These are phyloP conservation scores for Anastatus disparis DNA, from an alignment of 1,140 invertebrate genomes.

Conservation along the genomic window DNA sequence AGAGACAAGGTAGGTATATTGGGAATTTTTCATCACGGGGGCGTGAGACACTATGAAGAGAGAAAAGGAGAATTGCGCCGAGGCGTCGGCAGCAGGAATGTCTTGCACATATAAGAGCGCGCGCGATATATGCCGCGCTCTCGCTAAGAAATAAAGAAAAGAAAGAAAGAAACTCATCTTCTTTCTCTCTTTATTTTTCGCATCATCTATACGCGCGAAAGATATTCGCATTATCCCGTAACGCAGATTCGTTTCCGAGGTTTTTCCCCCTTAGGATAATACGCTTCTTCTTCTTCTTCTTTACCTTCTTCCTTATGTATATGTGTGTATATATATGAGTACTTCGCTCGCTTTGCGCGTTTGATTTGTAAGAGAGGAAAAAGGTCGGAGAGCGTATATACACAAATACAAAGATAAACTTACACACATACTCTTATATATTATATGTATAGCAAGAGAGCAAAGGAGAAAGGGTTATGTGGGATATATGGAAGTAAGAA, in stretches of 20 bases:
- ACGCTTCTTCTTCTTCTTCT: slow-evolving; percentile 21
- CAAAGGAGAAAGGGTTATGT: neutral
- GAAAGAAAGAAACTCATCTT: too few species aligned
- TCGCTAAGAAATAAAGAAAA: too few species aligned
- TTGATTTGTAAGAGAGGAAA: slow-evolving; percentile 33
- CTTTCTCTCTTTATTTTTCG: neutral
- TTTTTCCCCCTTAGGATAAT: slow-evolving; percentile 23
- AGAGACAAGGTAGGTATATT: slow-evolving; percentile 1
- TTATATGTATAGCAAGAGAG: neutral
- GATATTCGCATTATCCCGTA: slow-evolving; percentile 40
- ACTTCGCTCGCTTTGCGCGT: neutral
- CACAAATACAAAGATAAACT: neutral
- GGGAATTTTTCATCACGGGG: slow-evolving; percentile 31
- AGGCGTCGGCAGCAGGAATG: slow-evolving; percentile 35
- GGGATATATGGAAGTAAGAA: neutral
- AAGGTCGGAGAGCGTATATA: neutral
- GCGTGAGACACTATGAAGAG: slow-evolving; percentile 41
- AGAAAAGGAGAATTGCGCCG: too few species aligned
- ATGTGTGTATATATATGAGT: too few species aligned
- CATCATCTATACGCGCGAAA: slow-evolving; percentile 20
- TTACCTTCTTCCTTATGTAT: neutral
- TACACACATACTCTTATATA: too few species aligned
- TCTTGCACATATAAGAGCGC: too few species aligned
- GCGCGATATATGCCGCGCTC: too few species aligned
- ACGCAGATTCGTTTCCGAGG: slow-evolving; percentile 37